Base-by-base conservation (phyloP, 92 coral and sea anemone genomes). In the Muricea muricata region DNA sequence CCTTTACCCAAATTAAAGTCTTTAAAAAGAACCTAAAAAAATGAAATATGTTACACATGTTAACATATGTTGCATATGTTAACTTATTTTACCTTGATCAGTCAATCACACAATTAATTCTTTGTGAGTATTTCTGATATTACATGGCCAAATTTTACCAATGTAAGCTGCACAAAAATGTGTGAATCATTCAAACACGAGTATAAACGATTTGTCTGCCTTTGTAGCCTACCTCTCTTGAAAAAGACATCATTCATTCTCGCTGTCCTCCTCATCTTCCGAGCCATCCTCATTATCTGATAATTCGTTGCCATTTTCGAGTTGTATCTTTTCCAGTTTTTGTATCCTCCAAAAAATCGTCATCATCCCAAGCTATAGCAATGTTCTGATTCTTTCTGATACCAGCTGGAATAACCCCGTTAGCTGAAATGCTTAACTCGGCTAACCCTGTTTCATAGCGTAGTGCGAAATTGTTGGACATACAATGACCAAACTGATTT, bases 351-450 rank as follows among this genome's bases (percentile, higher is more conserved):
- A 74, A 41, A 29, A 74, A 74, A 74, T 74, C 80, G 80, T 74
- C 80, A 74, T 74, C 26, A 65, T 74, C 80, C 80, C 80, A 74
- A 74, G 80, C 80, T 46, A 74, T 74, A 28, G 80, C 37, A 74
- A 74, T 42, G 47, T 72, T 72, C 24, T 72, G 54, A 33, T 72
- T 72, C 56, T 72, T 72, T 18, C 56, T 35, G 39, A 74, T 65
- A 74, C 80, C 80, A 74, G 65, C 33, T 74, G 80, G 80, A 74
- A 74, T 65, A 74, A 31, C 34, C 26, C 80, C 42, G 23, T 28
- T 65, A 12, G 46, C 39, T 50, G 65, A 41, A 14, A 50, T 74
- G 65, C 65, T 74, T 50, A 74, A 28, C 31, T 74, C 80, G 26
- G 80, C 80, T 50, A 74, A 31, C 26, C 61, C 80, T 34, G 80